Percentiles rank a stretch among this genome's conserved stretches.
These are phyloP conservation scores for Coenobita brevimanus DNA, from an alignment of 1,140 invertebrate genomes.

Conservation along the genomic window DNA sequence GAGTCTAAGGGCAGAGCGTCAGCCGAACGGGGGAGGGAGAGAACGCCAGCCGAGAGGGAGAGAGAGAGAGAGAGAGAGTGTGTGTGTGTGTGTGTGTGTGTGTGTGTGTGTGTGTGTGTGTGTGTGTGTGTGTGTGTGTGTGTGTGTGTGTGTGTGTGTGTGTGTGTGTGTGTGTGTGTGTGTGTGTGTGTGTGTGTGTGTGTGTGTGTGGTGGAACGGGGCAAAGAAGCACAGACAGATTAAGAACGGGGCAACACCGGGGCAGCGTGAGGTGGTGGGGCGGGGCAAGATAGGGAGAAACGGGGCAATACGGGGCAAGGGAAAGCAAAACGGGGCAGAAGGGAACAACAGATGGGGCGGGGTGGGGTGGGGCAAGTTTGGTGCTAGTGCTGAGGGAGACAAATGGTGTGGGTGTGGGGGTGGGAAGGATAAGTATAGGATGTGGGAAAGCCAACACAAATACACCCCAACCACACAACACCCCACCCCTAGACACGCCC, in stretches of 20 bases:
- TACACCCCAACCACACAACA: too few relatives aligned
- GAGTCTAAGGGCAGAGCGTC: too few relatives aligned
- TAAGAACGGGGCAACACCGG: background rate
- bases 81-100: background rate
- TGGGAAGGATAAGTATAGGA: background rate
- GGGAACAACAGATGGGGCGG: background rate
- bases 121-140: conserved; percentile 7
- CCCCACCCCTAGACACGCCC: too few relatives aligned
- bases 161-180: conserved; percentile 37
- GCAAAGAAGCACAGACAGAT: background rate
- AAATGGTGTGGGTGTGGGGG: background rate
- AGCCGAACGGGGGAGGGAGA: background rate
- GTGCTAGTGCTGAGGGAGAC: background rate
- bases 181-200: conserved; percentile 15
- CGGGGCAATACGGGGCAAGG: background rate
- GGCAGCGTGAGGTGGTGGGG: background rate
- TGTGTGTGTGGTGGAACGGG: background rate
- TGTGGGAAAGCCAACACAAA: too few relatives aligned
- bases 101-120: conserved; percentile 6
- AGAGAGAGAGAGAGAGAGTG: background rate
- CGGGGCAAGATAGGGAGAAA: background rate
- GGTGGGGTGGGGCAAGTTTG: background rate
- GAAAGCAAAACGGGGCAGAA: background rate
- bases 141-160: conserved; percentile 8
- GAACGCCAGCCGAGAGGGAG: background rate